Evolutionary conservation across 2,888 invertebrate genomes (phyloP), one percentile per base, ranked within the genome.

Genomic region (Sinodicranocentrus sp.): DNA sequence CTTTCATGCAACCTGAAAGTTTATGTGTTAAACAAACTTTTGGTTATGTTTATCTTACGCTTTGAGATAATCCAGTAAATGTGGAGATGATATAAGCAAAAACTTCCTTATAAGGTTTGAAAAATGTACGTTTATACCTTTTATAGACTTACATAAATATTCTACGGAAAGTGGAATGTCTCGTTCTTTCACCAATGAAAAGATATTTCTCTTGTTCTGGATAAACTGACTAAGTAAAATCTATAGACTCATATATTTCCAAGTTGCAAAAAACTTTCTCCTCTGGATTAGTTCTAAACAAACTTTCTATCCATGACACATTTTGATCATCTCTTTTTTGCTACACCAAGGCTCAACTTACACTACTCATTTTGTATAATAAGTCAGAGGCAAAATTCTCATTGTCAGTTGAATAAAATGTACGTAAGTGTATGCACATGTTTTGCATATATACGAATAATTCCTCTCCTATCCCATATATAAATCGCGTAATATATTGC

Each of bases 301-400:
- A 59, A 59, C 59, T 59, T 59, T 59, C n/a, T 44, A n/a, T 25
- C 25, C 25, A 23, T 59, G 23, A n/a, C 48, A 59, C 59, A n/a
- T n/a, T n/a, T n/a, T 59, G 25, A 10, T 54, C 6, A 48, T n/a
- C 5, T 3, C 17, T 25, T 26, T 5, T 23, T 59, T 59, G 21
- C 59, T n/a, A 2, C 25, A 48, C 8, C 15, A 5, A 26, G 2
- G 26, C 25, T 25, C 59, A 59, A 59, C 8, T n/a, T 48, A 59
- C 25, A 59, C 25, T 23, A 72, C 43, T 43, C 59, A 44, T 57
- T 72, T 72, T 59, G 72, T 72, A n/a, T 26, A n/a, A n/a, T n/a
- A 39, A 59, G 72, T 72, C 72, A 72, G 57, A n/a, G 48, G 5
- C n/a, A 48, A 48, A 2, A 48, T 48, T 48, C 15, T 48, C 15